phyloP scores from a whole-genome alignment of 2,888 invertebrate species.

The Polyploca ridens region DNA sequence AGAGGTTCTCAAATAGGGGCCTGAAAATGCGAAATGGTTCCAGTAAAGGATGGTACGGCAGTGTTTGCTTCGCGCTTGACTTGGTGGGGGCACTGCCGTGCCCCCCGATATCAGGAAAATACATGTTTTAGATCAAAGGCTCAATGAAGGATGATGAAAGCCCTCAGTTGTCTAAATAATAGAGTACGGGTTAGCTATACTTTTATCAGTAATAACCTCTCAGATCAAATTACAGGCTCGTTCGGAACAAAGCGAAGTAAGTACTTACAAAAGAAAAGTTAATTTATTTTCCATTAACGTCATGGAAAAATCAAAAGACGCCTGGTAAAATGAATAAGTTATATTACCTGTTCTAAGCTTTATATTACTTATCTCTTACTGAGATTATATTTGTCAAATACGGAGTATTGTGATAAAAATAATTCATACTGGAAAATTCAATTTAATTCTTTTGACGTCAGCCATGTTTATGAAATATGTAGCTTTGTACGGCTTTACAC shows the following conservation, averaged over 20 bases:
- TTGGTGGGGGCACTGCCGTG: too few species aligned
- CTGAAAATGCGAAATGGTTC: too few species aligned
- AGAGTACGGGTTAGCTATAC: constrained; percentile 15
- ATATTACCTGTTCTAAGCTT: neutral
- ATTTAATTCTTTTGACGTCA: neutral
- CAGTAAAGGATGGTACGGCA: too few species aligned
- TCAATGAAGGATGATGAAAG: constrained; percentile 5
- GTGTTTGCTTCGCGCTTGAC: too few species aligned
- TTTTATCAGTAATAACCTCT: constrained; percentile 16
- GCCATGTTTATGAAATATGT: neutral
- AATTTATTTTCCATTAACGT: constrained; percentile 13
- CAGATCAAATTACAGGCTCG: constrained; percentile 16
- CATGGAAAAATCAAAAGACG: neutral
- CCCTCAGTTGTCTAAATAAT: constrained; percentile 21
- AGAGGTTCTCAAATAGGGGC: too few species aligned
- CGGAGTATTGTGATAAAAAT: neutral
- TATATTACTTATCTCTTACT: neutral
- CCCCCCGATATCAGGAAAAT: neutral
- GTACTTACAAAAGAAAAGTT: constrained; percentile 6
- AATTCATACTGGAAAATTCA: neutral
- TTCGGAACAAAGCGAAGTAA: constrained; percentile 12
- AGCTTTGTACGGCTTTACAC: constrained; percentile 1
- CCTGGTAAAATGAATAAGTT: neutral
- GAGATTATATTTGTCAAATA: neutral
- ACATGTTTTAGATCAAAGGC: constrained; percentile 5